These are phyloP conservation scores for Limonius californicus DNA, from an alignment of 1,140 invertebrate species.

Conservation along the genomic window DNA sequence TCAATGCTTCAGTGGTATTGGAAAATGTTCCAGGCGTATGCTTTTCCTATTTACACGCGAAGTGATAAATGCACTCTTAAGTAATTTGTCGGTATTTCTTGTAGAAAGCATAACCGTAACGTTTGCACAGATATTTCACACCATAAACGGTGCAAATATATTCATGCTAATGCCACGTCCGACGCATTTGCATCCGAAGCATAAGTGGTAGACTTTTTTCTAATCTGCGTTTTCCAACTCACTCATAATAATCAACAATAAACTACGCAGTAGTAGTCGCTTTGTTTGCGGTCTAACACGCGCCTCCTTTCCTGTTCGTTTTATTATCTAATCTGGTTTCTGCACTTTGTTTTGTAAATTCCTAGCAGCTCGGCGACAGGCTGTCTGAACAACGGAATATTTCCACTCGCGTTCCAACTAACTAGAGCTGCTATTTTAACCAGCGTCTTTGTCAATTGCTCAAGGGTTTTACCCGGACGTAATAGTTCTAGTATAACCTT, in stretches of 20 bases:
- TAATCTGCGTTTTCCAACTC: neutral
- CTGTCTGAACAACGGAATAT: constrained; percentile 1
- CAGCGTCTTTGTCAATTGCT: neutral
- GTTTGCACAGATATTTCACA: no score
- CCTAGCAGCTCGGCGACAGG: neutral
- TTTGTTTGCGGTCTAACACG: neutral
- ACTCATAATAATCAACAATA: neutral
- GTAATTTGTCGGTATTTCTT: no score
- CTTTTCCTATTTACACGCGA: no score
- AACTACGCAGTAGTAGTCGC: neutral
- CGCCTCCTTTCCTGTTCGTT: neutral
- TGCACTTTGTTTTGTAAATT: neutral
- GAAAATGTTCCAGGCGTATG: no score
- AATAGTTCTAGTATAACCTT: neutral
- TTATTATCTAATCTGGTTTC: constrained; percentile 1
- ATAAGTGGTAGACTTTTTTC: no score
- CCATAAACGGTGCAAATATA: no score
- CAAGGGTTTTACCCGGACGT: neutral
- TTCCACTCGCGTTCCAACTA: neutral
- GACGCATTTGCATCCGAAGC: no score
- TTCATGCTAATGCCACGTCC: no score
- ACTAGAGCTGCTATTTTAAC: neutral
- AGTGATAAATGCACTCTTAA: no score
- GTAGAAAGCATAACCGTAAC: no score
- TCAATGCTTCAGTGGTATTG: no score